Evolutionary conservation across 2,797 vertebrate genomes (phyloP).

Genomic region (Pelodytes ibericus): DNA sequence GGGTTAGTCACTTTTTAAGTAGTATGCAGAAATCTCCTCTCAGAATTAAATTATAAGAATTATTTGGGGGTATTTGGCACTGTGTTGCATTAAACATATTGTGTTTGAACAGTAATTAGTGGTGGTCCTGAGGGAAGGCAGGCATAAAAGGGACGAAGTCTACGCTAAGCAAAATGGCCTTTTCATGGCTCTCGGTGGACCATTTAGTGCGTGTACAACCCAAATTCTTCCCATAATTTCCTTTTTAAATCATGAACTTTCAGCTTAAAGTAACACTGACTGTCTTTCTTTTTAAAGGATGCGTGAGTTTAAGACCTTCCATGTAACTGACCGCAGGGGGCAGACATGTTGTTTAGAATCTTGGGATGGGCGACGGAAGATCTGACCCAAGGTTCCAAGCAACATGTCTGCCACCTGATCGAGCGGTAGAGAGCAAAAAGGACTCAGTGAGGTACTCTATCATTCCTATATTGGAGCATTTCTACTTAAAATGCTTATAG

Average conservation of each 20-base stretch:
- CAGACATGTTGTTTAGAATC: too few relatives aligned
- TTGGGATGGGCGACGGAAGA: too few relatives aligned
- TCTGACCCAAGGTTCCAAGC: too few relatives aligned
- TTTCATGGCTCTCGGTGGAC: conserved; percentile 68
- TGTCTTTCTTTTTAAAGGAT: conserved; percentile 4
- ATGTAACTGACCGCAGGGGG: too few relatives aligned
- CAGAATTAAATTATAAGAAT: conserved; percentile 54
- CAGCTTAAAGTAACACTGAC: conserved; percentile 26
- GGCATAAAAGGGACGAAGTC: conserved; percentile 70
- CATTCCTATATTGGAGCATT: too few relatives aligned
- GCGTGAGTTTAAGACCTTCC: too few relatives aligned
- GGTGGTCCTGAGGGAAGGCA: conserved; percentile 61
- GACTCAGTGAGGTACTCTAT: too few relatives aligned
- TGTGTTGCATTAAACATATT: conserved; percentile 64
- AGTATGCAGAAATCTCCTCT: conserved; percentile 22
- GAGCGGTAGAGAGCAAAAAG: too few relatives aligned
- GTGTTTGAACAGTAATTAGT: conserved; percentile 72
- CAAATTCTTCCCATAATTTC: conserved; percentile 60
- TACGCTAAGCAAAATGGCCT: conserved; percentile 71
- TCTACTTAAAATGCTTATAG: too few relatives aligned
- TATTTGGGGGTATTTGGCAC: conserved; percentile 68
- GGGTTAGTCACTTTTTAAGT: conserved; percentile 42
- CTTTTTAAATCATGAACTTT: conserved; percentile 36
- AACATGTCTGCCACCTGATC: too few relatives aligned
- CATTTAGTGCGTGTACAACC: conserved; percentile 64